These are phyloP conservation scores for Marmota monax DNA, from an alignment of 2,113 vertebrate genomes.

Conservation along the genomic window DNA sequence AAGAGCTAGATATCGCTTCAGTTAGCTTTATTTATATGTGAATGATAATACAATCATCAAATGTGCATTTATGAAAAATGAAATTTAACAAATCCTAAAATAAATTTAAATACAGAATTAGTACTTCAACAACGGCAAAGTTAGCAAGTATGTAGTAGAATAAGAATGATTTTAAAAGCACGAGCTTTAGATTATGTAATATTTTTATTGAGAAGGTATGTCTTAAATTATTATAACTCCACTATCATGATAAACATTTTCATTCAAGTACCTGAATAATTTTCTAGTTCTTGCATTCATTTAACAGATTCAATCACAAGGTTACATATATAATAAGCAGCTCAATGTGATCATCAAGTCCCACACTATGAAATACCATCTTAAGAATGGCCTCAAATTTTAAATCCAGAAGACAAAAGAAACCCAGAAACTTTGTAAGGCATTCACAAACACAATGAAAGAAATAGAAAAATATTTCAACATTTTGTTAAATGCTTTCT, in stretches of 20 bases:
- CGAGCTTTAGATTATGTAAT: conserved; percentile 17
- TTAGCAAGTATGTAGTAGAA: neutral
- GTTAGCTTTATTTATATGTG: neutral
- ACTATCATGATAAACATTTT: neutral
- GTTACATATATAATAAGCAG: neutral
- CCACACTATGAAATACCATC: neutral
- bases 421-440: neutral
- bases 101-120: neutral
- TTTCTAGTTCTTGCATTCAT: neutral
- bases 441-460: neutral
- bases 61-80: neutral
- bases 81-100: conserved; percentile 33
- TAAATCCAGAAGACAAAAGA: conserved; percentile 24
- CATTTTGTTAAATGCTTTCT: neutral
- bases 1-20: neutral
- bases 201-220: conserved; percentile 59
- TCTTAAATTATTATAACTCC: neutral
- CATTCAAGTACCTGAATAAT: neutral
- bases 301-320: neutral
- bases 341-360: neutral
- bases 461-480: neutral
- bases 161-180: conserved; percentile 38
- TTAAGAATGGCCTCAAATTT: neutral
- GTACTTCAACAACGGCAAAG: neutral
- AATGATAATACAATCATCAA: neutral